A percentile compares a stretch with the other conserved stretches of the same genome.
Evolutionary conservation across 2,113 vertebrate genomes (phyloP).

Genomic region (Sitta europaea): DNA sequence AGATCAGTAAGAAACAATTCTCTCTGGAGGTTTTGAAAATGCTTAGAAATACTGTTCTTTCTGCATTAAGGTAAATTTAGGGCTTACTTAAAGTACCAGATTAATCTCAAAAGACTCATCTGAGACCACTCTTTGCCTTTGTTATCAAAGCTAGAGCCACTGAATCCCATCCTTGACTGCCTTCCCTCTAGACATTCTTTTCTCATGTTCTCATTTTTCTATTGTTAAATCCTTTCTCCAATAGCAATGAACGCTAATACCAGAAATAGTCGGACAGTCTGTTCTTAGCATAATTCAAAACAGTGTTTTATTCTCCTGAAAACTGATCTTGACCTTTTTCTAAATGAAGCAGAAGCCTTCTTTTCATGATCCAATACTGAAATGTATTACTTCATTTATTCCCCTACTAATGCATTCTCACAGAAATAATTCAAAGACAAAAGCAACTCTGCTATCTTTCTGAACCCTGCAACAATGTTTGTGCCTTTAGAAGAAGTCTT

Average conservation of each 20-base stretch:
- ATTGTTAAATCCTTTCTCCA: slow-evolving; percentile 51
- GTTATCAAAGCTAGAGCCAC: slow-evolving; percentile 51
- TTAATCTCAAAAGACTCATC: not conserved
- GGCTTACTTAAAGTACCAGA: not conserved
- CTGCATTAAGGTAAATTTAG: not conserved
- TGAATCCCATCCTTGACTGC: slow-evolving; percentile 51
- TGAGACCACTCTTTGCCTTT: not conserved
- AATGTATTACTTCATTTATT: slow-evolving; percentile 31
- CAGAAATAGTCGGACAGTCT: slow-evolving; percentile 55
- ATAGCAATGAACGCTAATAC: slow-evolving; percentile 40
- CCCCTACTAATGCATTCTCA: not conserved
- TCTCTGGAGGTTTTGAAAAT: not conserved
- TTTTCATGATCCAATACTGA: slow-evolving; percentile 19
- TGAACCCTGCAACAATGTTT: not conserved
- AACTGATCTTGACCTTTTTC: slow-evolving; percentile 38
- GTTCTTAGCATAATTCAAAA: slow-evolving; percentile 64
- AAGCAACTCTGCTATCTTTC: not conserved
- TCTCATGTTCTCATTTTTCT: slow-evolving; percentile 59
- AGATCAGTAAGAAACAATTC: not conserved
- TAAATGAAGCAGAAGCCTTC: slow-evolving; percentile 25
- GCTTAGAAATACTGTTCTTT: not conserved
- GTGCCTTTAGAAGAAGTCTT: not conserved
- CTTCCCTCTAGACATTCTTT: slow-evolving; percentile 57
- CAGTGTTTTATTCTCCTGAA: slow-evolving; percentile 48
- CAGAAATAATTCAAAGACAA: not conserved